These are phyloP conservation scores for Nephotettix cincticeps DNA, from an alignment of 1,140 invertebrate genomes.

Conservation along the genomic window DNA sequence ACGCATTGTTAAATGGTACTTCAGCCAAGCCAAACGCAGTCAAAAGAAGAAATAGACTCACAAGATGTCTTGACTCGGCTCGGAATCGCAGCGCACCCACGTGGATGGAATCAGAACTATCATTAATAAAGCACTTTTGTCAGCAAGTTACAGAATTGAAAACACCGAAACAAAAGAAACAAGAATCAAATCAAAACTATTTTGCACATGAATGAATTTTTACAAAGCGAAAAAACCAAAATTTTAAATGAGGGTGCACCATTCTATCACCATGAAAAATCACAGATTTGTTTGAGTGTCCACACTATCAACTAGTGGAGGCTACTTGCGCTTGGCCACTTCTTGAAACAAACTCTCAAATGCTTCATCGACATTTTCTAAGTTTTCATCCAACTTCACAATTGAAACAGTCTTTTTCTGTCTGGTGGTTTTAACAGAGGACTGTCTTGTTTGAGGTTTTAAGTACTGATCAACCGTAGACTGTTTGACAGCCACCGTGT, in stretches of 20 bases:
- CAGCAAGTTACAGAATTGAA: slow-evolving; percentile 16
- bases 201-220: slow-evolving; percentile 2
- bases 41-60: neutral
- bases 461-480: slow-evolving; percentile 81
- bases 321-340: slow-evolving; percentile 34
- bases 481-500: slow-evolving; percentile 70
- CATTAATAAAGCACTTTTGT: slow-evolving; percentile 19
- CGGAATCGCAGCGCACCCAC: neutral
- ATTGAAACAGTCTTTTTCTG: slow-evolving; percentile 35
- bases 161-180: slow-evolving; percentile 26
- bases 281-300: neutral
- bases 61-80: neutral
- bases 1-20: slow-evolving; percentile 4
- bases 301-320: neutral
- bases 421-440: slow-evolving; percentile 30
- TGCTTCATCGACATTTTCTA: slow-evolving; percentile 49
- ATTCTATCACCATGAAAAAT: slow-evolving; percentile 7
- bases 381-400: slow-evolving; percentile 39
- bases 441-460: slow-evolving; percentile 32
- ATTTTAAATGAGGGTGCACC: slow-evolving; percentile 11
- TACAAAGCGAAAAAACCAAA: neutral
- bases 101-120: slow-evolving; percentile 20
- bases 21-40: neutral
- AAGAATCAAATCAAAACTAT: slow-evolving; percentile 11
- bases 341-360: slow-evolving; percentile 46